Percentiles rank a stretch among this genome's conserved stretches.
Conservation (phyloP, 2,888 invertebrate species). For the Ichneumon xanthorius region DNA sequence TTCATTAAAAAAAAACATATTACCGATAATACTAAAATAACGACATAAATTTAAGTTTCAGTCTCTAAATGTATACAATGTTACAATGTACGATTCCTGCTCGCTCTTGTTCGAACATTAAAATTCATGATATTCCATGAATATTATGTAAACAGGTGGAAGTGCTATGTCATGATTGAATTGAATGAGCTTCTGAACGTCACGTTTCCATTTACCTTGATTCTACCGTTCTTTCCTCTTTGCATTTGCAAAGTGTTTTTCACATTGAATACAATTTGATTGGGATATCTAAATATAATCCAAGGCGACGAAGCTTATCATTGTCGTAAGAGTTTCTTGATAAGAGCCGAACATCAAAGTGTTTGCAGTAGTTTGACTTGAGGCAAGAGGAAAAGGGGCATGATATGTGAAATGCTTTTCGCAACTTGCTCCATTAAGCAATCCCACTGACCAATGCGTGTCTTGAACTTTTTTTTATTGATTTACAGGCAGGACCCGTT, state of each 20-base stretch:
- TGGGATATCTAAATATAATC: constrained; percentile 7
- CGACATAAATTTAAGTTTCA: not conserved
- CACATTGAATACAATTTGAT: not conserved
- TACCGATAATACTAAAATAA: not conserved
- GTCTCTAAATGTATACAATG: not conserved
- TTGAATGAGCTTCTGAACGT: not conserved
- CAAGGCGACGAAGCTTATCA: not conserved
- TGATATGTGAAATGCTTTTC: not conserved
- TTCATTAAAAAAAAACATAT: not conserved
- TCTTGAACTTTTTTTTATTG: constrained; percentile 16
- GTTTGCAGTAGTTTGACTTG: not conserved
- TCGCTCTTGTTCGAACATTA: not conserved
- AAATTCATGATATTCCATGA: constrained; percentile 32
- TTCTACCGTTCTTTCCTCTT: not conserved
- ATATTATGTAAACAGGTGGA: constrained; percentile 25
- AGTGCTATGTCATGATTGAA: constrained; percentile 37
- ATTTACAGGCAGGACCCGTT: constrained; percentile 91
- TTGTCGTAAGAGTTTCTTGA: not conserved
- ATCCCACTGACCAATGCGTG: not conserved
- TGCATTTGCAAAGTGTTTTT: not conserved
- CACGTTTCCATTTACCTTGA: not conserved
- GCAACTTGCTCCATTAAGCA: not conserved
- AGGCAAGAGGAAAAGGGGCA: not conserved
- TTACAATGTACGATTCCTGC: constrained; percentile 16
- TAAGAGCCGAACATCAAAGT: constrained; percentile 13